Percentiles rank a stretch among this genome's conserved stretches.
phyloP scores from a whole-genome alignment of 1,140 invertebrate genomes.

The Lucilia cuprina region DNA sequence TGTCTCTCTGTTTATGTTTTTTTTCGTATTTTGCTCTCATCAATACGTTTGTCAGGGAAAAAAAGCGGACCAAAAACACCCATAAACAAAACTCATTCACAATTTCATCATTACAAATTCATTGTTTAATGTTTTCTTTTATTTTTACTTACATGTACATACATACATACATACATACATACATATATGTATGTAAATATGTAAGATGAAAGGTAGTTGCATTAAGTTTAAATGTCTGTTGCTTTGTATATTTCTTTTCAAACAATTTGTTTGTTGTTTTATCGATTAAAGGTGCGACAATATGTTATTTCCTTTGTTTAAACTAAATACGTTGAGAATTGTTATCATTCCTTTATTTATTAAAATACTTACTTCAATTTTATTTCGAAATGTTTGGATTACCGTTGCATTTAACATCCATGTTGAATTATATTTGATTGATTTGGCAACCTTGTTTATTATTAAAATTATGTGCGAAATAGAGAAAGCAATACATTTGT shows the following conservation, averaged over 20 bases:
- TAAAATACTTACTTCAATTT: no score
- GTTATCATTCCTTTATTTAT: no score
- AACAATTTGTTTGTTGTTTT: not conserved
- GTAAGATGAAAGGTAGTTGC: not conserved
- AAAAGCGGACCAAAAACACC: not conserved
- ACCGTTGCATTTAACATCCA: no score
- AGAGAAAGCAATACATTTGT: not conserved
- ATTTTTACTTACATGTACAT: not conserved
- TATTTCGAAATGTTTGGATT: no score
- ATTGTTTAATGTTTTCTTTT: not conserved
- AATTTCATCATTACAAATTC: not conserved
- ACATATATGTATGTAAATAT: not conserved
- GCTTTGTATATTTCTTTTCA: not conserved
- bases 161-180: not conserved
- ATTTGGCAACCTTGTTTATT: not conserved
- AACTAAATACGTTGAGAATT: no score
- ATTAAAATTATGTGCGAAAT: not conserved
- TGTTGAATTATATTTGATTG: not conserved
- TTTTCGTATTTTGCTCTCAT: not conserved
- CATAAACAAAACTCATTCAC: constrained; percentile 15
- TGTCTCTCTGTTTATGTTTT: constrained; percentile 11
- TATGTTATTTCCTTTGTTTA: not conserved
- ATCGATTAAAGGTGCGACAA: not conserved
- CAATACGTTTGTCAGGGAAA: not conserved
- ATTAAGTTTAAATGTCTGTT: not conserved